Evolutionary conservation across 2,113 vertebrate genomes (phyloP), one percentile per base, ranked within the genome.

Genomic region (Campylomormyrus numenius): DNA sequence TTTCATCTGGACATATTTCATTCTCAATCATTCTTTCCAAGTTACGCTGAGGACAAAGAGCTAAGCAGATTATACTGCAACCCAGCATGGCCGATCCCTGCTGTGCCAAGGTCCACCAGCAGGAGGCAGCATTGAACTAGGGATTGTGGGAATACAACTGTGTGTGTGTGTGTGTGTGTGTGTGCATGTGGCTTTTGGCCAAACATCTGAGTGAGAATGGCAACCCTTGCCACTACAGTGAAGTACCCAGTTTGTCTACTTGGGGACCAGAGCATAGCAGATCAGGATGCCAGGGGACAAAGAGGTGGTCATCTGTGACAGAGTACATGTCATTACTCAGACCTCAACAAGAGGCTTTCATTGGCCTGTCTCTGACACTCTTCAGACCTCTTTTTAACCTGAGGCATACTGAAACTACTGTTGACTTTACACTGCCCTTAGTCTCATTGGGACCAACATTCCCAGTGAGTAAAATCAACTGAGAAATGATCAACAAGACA

Each of bases 51-150:
- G 42, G 70, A 80, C 17, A 48, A 87, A 58, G 62, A 50, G 5
- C 53, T 31, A 21, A 46, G 88, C 56, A 88, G 9, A n/a, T 31
- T 35, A 11, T 39, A 39, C 58, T 17, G 45, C 66, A 39, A 74
- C 45, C n/a, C 62, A 50, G 66, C 9, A n/a, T 45, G 49, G 31
- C 17, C 3, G 17, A 5, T 17, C 70, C 70, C 35, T 77, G 88
- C 88, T 19, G 66, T 89, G 46, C 88, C 19, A 15, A 10, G 52
- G 77, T 94, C 94, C 89, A 19, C 93, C 95, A 95, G 95, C 92
- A 93, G 95, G 96, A 95, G 96, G 95, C 95, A 96, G 95, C 95
- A 95, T 92, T 95, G 95, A 95, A 95, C 95, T 93, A 91, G 93
- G 92, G 93, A 96, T 95, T 52, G 84, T 74, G 87, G 21, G 70